Percentiles rank a stretch among this genome's conserved stretches.
Conservation (phyloP, 2,797 vertebrate species). For the Rhinatrema bivittatum region DNA sequence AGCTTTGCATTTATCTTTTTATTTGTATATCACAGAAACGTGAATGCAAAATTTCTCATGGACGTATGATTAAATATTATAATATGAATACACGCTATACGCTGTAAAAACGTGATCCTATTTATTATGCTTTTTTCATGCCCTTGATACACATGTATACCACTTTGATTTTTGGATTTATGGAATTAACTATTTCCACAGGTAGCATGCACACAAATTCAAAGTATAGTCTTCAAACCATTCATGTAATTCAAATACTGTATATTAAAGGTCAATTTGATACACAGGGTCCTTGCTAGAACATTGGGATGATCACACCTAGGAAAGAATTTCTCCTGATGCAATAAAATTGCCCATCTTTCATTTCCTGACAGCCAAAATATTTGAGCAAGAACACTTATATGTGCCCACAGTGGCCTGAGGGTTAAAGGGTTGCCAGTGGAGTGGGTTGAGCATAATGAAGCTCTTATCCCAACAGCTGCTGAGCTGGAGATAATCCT, state of each 20-base stretch:
- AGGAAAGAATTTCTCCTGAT: slow-evolving; percentile 26
- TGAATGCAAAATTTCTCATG: no score
- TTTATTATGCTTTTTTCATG: no score
- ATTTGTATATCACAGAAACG: no score
- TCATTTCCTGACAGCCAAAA: slow-evolving; percentile 23
- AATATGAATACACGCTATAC: no score
- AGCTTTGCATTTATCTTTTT: no score
- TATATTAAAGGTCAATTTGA: not conserved
- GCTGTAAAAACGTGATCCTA: no score
- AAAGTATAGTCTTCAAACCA: slow-evolving; percentile 1
- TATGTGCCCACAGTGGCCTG: not conserved
- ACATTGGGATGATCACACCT: slow-evolving; percentile 2
- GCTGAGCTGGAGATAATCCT: slow-evolving; percentile 31
- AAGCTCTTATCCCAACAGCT: slow-evolving; percentile 38
- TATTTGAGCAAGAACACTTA: slow-evolving; percentile 23
- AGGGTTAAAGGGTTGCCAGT: slow-evolving; percentile 27
- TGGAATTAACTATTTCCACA: no score
- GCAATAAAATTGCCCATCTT: slow-evolving; percentile 5
- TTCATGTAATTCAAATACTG: no score
- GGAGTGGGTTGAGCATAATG: slow-evolving; percentile 6
- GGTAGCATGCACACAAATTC: slow-evolving; percentile 1
- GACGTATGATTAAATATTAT: no score
- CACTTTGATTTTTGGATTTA: no score
- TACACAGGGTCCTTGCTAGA: not conserved
- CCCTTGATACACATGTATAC: no score